phyloP scores from a whole-genome alignment of 1,140 invertebrate genomes.

The Drosophila ambigua region DNA sequence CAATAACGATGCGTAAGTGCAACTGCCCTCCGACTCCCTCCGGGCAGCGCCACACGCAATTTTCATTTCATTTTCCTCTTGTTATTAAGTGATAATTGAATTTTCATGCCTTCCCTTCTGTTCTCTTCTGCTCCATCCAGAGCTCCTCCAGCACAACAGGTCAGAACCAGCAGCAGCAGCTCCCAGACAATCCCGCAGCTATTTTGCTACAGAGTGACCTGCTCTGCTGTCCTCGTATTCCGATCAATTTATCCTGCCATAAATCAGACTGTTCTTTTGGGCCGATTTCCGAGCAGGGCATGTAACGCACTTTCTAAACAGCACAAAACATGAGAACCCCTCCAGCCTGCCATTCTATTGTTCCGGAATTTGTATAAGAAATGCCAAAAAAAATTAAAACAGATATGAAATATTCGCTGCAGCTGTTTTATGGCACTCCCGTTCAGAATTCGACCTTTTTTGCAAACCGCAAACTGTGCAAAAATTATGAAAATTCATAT shows the following conservation, averaged over 20 bases:
- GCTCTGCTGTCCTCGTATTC: conserved; percentile 14
- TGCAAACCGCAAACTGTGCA: conserved; percentile 73
- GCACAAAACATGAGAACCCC: conserved; percentile 40
- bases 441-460: conserved; percentile 32
- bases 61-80: conserved; percentile 67
- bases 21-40: conserved; percentile 34
- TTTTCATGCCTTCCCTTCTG: conserved; percentile 63
- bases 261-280: conserved; percentile 43
- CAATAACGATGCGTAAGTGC: conserved; percentile 19
- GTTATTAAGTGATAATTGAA: conserved; percentile 82
- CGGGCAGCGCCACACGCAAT: conserved; percentile 55
- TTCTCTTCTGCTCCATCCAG: conserved; percentile 23
- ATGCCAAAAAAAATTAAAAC: conserved; percentile 19
- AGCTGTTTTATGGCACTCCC: conserved; percentile 63
- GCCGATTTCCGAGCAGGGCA: conserved; percentile 32
- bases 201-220: not conserved
- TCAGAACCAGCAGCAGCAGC: conserved; percentile 1
- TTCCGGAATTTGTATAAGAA: conserved; percentile 40
- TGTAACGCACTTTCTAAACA: conserved; percentile 80
- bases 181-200: not conserved
- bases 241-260: conserved; percentile 44
- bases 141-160: conserved; percentile 5
- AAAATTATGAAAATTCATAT: conserved; percentile 83
- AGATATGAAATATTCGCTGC: conserved; percentile 33
- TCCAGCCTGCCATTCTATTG: conserved; percentile 46